Evolutionary conservation across 2,797 vertebrate genomes (phyloP).

Genomic region (Gambelia wislizenii): DNA sequence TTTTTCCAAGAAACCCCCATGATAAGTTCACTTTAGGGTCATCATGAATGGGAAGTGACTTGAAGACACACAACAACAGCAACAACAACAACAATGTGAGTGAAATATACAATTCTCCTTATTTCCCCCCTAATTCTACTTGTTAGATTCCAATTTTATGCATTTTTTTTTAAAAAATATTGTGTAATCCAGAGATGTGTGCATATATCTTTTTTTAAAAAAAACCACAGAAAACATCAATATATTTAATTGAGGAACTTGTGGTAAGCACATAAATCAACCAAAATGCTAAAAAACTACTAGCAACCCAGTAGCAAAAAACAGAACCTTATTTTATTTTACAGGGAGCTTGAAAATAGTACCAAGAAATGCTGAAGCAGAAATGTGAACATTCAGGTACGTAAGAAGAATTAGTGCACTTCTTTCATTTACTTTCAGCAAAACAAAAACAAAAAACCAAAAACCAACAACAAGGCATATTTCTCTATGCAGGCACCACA

Average conservation of each 20-base stretch:
- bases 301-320: neutral
- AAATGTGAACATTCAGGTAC: neutral
- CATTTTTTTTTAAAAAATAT: conserved; percentile 19
- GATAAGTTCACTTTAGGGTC: no score
- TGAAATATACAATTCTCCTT: neutral
- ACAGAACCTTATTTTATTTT: neutral
- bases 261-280: neutral
- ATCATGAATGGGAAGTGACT: no score
- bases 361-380: neutral
- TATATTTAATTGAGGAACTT: conserved; percentile 17
- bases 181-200: conserved; percentile 1
- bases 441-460: neutral
- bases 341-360: conserved; percentile 9
- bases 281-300: conserved; percentile 8
- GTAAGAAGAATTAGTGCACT: neutral
- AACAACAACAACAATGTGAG: neutral
- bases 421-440: neutral
- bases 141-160: conserved; percentile 29
- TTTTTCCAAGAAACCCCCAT: no score
- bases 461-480: no score
- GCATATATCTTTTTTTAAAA: neutral
- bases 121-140: neutral
- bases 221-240: neutral
- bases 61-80: no score
- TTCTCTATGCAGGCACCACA: neutral